Conservation (phyloP, 2,797 vertebrate genomes). For the Leptatherina wallacei region DNA sequence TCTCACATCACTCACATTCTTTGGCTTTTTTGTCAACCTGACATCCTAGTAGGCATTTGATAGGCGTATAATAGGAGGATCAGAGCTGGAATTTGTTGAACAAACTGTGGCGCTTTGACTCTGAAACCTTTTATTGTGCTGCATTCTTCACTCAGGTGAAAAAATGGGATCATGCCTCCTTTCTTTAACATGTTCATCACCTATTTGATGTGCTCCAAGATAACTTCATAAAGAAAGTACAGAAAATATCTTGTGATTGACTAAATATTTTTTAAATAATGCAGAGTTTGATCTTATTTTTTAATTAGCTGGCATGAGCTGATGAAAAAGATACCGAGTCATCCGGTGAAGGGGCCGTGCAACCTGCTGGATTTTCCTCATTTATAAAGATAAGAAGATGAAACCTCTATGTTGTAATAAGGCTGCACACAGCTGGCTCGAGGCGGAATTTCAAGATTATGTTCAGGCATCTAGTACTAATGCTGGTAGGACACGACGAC, state of each 20-base stretch:
- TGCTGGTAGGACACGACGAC: neutral
- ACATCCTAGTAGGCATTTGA: constrained; percentile 55
- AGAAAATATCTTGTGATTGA: no score
- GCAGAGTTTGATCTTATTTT: no score
- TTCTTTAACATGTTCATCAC: neutral
- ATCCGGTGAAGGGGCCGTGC: neutral
- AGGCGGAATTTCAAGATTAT: constrained; percentile 3
- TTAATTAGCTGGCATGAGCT: no score
- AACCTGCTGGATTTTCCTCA: neutral
- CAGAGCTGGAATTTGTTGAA: constrained; percentile 76
- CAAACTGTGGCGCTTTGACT: constrained; percentile 61
- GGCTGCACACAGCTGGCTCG: neutral
- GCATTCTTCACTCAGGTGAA: constrained; percentile 49
- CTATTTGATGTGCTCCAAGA: no score
- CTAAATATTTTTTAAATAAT: neutral
- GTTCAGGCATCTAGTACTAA: neutral
- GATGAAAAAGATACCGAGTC: neutral
- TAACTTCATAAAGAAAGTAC: no score
- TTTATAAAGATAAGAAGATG: neutral
- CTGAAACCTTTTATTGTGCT: constrained; percentile 51
- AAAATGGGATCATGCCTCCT: neutral
- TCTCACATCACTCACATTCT: constrained; percentile 66
- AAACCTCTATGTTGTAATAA: constrained; percentile 6
- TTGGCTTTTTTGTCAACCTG: constrained; percentile 66
- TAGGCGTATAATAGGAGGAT: constrained; percentile 70